A percentile compares a stretch with the other conserved stretches of the same genome.
phyloP scores from a whole-genome alignment of 2,113 vertebrate genomes.

The Pampusana beccarii region DNA sequence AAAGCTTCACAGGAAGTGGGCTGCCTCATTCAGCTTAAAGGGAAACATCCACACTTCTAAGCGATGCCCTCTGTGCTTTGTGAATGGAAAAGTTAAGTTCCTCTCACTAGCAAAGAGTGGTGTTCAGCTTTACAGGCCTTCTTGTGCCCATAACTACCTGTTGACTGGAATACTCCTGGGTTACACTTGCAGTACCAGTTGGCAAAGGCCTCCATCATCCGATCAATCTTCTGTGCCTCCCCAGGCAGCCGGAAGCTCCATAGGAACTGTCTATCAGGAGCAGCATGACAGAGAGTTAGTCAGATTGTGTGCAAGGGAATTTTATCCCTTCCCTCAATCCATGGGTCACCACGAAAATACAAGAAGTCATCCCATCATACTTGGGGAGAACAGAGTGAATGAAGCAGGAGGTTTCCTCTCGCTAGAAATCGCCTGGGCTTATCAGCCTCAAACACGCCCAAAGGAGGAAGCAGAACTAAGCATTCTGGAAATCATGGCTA shows the following conservation, averaged over 20 bases:
- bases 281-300: not conserved
- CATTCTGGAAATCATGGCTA: not conserved
- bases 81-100: not conserved
- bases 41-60: not conserved
- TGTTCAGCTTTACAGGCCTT: not conserved
- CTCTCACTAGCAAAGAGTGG: not conserved
- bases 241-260: constrained; percentile 96
- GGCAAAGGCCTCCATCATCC: constrained; percentile 97
- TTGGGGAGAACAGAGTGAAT: not conserved
- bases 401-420: not conserved
- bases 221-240: constrained; percentile 96
- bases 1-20: not conserved
- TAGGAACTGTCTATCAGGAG: constrained; percentile 87
- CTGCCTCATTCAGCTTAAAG: not conserved
- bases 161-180: constrained; percentile 86
- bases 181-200: constrained; percentile 92
- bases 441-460: not conserved
- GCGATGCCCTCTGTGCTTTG: not conserved
- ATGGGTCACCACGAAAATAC: not conserved
- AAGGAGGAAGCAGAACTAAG: not conserved
- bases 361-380: not conserved
- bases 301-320: not conserved
- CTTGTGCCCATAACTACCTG: constrained; percentile 73
- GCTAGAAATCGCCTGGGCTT: not conserved
- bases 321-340: not conserved